A percentile compares a stretch with the other conserved stretches of the same genome.
Evolutionary conservation across 2,797 vertebrate genomes (phyloP).

Genomic region (Anniella stebbinsi): DNA sequence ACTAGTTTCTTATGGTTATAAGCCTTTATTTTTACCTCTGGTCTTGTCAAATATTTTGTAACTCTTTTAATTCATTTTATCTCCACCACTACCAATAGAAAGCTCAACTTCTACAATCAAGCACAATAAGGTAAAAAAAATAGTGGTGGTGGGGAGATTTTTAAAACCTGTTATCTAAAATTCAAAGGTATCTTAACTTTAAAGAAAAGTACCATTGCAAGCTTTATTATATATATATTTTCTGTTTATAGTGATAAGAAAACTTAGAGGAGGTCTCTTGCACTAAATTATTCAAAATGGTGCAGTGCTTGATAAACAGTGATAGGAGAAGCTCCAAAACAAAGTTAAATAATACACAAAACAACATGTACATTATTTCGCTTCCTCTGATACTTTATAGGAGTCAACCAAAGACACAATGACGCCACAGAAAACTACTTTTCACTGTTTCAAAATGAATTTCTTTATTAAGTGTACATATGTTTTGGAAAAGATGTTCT

Average conservation of each 20-base stretch:
- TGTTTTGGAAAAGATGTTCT: constrained; percentile 2
- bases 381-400: neutral
- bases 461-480: constrained; percentile 57
- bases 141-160: neutral
- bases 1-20: neutral
- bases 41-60: too few relatives aligned
- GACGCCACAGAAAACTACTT: neutral
- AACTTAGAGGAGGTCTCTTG: neutral
- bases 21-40: neutral
- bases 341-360: neutral
- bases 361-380: neutral
- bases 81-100: neutral
- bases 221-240: neutral
- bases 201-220: neutral
- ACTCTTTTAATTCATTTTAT: too few relatives aligned
- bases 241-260: neutral
- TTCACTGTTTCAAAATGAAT: constrained; percentile 39
- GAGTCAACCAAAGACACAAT: neutral
- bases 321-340: neutral
- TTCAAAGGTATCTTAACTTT: neutral
- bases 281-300: neutral
- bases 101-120: neutral
- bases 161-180: neutral
- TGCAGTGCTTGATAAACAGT: neutral
- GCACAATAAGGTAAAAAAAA: neutral